Base-by-base conservation (phyloP, 2,797 vertebrate genomes). In the Acridotheres tristis region DNA sequence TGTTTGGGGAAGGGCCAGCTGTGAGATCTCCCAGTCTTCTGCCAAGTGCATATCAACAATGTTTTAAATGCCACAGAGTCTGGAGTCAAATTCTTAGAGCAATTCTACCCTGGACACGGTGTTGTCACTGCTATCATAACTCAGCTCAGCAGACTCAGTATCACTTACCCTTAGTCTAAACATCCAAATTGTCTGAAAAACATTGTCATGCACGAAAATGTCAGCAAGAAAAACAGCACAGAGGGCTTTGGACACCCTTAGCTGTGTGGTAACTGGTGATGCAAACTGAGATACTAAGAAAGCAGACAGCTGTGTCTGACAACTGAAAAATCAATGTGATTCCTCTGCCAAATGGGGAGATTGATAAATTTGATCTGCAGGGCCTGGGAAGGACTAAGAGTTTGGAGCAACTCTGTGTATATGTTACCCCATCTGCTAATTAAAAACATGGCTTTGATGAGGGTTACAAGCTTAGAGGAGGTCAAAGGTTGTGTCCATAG, bases 241-340 rank as follows among this genome's bases (percentile, higher is more conserved):
- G 45, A 86, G 23, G 5, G 17, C 18, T 89, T 77, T 66, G 55
- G 34, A 50, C 36, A 74, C 25, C 29, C 50, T 58, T 80, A 79
- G 34, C 50, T 83, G 16, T 79, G 81, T 54, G 25, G 72, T 63
- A 92, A 68, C 62, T 59, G 80, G 47, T n/a, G 57, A 82, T 77
- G 61, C 32, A 89, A 88, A 69, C 68, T 61, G 71, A 93, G 40
- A 58, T 34, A 57, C 47, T 43, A 50, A 88, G 47, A 81, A 69
- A 77, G 48, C 14, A 65, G 62, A 51, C 29, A 81, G 62, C 54
- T 82, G n/a, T 26, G 40, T 83, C 85, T 85, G 42, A 42, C 42
- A 42, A 62, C 51, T 74, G 43, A 94, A 95, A 95, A 86, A 90
- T 88, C 96, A 48, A 15, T 85, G 59, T n/a, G 15, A 30, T 65